Evolutionary conservation across 2,888 invertebrate genomes (phyloP).

Genomic region (Uropetala carovei): DNA sequence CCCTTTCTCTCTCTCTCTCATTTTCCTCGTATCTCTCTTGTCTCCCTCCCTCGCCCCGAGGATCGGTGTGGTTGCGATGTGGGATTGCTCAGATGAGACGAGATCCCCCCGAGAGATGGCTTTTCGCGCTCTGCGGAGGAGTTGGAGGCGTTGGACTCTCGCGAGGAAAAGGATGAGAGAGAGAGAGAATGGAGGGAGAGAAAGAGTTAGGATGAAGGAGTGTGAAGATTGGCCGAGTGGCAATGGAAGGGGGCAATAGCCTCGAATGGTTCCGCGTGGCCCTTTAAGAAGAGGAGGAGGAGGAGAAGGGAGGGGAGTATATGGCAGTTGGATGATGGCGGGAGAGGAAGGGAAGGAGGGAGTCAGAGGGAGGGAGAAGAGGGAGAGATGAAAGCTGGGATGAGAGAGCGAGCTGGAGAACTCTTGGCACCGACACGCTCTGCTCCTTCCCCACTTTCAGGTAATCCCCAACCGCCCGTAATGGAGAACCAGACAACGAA

Average conservation of each 20-base stretch:
- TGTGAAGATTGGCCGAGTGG: constrained; percentile 35
- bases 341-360: neutral
- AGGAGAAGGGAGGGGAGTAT: neutral
- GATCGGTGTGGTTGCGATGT: neutral
- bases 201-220: neutral
- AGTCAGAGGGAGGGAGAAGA: neutral
- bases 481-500: neutral
- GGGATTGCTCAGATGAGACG: neutral
- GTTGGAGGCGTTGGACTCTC: constrained; percentile 38
- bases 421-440: neutral
- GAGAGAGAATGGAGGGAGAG: neutral
- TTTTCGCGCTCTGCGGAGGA: neutral
- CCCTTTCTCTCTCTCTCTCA: neutral
- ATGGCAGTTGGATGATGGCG: neutral
- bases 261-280: constrained; percentile 21
- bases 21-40: neutral
- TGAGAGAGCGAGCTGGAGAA: constrained; percentile 31
- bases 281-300: neutral
- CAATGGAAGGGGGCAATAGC: constrained; percentile 20
- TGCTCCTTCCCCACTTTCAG: neutral
- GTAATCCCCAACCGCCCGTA: constrained; percentile 6
- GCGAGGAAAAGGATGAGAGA: neutral
- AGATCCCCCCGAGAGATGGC: neutral
- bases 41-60: neutral
- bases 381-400: neutral